These are phyloP conservation scores for Patella ulyssiponensis DNA, from an alignment of 2,888 invertebrate species.

Conservation along the genomic window DNA sequence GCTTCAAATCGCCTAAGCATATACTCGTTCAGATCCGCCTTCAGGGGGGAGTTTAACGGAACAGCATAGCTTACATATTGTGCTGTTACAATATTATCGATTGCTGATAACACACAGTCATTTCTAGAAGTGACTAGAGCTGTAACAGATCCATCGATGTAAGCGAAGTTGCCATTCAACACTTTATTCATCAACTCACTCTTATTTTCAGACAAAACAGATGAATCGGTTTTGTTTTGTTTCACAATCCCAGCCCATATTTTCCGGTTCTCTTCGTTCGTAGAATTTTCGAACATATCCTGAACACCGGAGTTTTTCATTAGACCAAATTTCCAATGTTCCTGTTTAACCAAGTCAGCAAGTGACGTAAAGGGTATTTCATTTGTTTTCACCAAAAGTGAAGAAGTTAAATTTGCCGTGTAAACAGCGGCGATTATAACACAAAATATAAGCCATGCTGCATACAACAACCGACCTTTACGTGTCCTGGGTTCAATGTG, in stretches of 20 bases:
- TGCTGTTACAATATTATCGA: not conserved
- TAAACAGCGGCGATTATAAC: slow-evolving; percentile 18
- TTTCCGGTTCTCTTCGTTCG: not conserved
- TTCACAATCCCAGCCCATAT: not conserved
- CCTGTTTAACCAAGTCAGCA: not conserved
- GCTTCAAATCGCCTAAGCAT: not conserved
- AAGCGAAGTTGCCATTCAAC: too few relatives aligned
- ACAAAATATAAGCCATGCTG: slow-evolving; percentile 21
- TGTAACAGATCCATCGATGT: too few relatives aligned
- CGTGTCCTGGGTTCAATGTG: not conserved
- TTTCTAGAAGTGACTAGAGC: not conserved
- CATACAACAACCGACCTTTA: slow-evolving; percentile 12
- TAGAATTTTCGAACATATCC: not conserved
- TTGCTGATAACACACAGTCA: not conserved
- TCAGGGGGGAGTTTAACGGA: not conserved
- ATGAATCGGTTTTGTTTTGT: not conserved
- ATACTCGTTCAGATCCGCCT: not conserved
- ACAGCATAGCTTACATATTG: not conserved
- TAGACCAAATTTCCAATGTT: not conserved
- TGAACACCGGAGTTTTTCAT: not conserved
- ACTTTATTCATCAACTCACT: too few relatives aligned
- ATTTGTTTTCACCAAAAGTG: not conserved
- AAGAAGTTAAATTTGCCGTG: slow-evolving; percentile 12
- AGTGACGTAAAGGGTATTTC: not conserved
- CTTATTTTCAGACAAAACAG: not conserved